Evolutionary conservation across 2,888 invertebrate species (phyloP), one percentile per base, ranked within the genome.

Genomic region (Lepetodrilus schrolli): DNA sequence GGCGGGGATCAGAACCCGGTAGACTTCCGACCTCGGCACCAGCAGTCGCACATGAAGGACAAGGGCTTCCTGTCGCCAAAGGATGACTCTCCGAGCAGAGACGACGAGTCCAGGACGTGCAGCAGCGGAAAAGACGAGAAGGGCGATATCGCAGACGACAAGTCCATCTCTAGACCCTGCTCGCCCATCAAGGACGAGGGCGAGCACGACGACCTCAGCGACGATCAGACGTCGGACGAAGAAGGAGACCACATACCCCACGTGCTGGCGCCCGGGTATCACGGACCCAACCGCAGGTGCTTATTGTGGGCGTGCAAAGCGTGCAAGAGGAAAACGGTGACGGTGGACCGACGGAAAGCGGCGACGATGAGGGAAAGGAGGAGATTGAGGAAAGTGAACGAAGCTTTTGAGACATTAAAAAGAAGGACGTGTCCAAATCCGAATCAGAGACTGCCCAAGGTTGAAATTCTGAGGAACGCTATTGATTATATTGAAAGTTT

Each of bases 271-370:
- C 91, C 91, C 3, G 89, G 89, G 37, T 88, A 86, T 76, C 89
- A 90, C 77, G 90, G 89, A 23, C 87, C 88, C 34, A 92, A 96
- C 77, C 81, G 90, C 30, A 93, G 95, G 77, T 98, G 98, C 87
- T 92, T 98, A 48, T 93, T 97, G 10, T 98, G 98, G 98, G 98
- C 98, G 1, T 98, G 98, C 91, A 98, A 98, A 89, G 97, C 97
- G 0, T 98, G 98, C 92, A 98, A 98, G 91, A 82, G 88, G 66
- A 97, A 98, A 92, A 96, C 95, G 17, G 96, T 97, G 51, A 95
- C 97, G 0, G 95, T 98, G 7, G 99, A 99, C 92, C 93, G 99
- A 72, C 93, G 99, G 88, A 98, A 98, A 93, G 99, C 99, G 4
- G 99, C 99, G 0, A 99, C 99, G 1, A 92, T 99, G 91, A 92